Base-by-base conservation (phyloP, 2,888 invertebrate species). In the Drosophila koepferae region DNA sequence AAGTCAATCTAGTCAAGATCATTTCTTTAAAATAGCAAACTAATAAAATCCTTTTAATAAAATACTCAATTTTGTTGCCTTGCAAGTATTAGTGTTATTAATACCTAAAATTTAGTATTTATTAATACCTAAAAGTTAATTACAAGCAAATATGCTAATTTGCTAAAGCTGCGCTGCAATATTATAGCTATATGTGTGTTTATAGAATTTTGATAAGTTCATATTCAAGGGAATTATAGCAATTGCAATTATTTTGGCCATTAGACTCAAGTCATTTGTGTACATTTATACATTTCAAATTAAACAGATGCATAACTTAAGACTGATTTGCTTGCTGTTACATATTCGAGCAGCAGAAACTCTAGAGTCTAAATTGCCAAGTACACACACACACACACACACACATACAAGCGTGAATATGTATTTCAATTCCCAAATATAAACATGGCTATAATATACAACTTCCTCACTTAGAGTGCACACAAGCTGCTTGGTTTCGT, bases 401-500 rank as follows among this genome's bases (percentile, higher is more conserved):
- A 40, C 6, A 7, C 6, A 28, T 6, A 28, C 6, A 28, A 5
- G 28, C n/a, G n/a, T n/a, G n/a, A 2, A 28, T 28, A 28, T 8
- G 28, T 34, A 51, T 34, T 34, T 51, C 18, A 7, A 36, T 51
- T 14, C 20, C 51, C 51, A 51, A 36, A 51, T 51, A 51, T 51
- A 51, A 34, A 51, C 34, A 54, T 10, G 5, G 10, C n/a, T 23
- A 23, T 40, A 40, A 54, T 54, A 9, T 23, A 23, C n/a, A 38
- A 23, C 38, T 36, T 40, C 10, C 38, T n/a, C 54, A 54, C 20
- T 38, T 20, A 20, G 3, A 16, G 36, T 16, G 34, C 14, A 34
- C 38, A 23, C 20, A 23, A 23, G 54, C 38, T 54, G 54, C 54
- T 54, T 14, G 18, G 34, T 20, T 34, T 18, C 51, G 3, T 51